Conservation (phyloP, 2,797 vertebrate genomes). For the Pygocentrus nattereri region DNA sequence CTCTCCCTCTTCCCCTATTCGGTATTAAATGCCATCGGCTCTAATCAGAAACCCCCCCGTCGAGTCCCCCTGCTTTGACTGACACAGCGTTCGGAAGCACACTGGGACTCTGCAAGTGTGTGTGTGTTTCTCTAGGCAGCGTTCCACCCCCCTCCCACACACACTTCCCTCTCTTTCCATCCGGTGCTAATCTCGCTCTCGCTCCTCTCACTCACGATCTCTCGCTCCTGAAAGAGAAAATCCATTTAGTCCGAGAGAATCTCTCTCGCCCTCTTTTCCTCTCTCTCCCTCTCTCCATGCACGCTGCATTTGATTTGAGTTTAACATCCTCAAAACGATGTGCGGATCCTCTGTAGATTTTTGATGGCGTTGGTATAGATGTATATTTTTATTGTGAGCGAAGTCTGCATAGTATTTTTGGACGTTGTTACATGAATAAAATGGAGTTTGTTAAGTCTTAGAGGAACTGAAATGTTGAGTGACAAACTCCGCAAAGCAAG, state of each 20-base stretch:
- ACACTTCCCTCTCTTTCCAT: conserved; percentile 53
- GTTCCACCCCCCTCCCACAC: conserved; percentile 50
- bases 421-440: too few relatives aligned
- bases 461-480: too few relatives aligned
- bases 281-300: neutral
- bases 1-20: conserved; percentile 17
- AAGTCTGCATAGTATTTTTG: too few relatives aligned
- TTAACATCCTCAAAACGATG: neutral
- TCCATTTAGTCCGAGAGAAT: conserved; percentile 54
- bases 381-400: too few relatives aligned
- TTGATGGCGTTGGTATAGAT: neutral
- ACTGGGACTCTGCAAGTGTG: conserved; percentile 38
- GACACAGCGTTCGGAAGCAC: conserved; percentile 55
- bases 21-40: conserved; percentile 56
- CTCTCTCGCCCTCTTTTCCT: conserved; percentile 10
- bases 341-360: neutral
- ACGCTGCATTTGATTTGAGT: neutral
- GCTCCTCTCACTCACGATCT: conserved; percentile 48
- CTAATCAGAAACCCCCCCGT: conserved; percentile 46
- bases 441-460: too few relatives aligned
- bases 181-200: conserved; percentile 58
- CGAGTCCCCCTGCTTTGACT: conserved; percentile 55
- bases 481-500: too few relatives aligned
- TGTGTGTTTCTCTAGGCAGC: conserved; percentile 54
- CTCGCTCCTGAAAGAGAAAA: conserved; percentile 50